Evolutionary conservation across 2,888 invertebrate species (phyloP).

Genomic region (Drosophila parthenogenetica): DNA sequence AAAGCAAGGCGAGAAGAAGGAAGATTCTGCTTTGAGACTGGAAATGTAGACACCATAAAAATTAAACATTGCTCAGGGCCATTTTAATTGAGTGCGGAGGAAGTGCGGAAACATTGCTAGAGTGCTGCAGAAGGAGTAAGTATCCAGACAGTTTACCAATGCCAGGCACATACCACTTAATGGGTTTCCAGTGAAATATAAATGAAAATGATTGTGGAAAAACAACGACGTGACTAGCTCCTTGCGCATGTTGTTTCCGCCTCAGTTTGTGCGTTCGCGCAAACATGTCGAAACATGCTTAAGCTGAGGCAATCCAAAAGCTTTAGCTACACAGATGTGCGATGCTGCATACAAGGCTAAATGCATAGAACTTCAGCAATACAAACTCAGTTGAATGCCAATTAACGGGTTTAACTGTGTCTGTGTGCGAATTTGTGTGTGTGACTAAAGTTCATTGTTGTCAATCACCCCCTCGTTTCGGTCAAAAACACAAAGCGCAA

Average conservation of each 20-base stretch:
- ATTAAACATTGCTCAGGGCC: constrained; percentile 36
- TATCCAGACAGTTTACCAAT: constrained; percentile 47
- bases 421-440: constrained; percentile 18
- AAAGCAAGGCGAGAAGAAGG: constrained; percentile 28
- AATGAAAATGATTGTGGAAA: constrained; percentile 7
- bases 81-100: constrained; percentile 63
- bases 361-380: constrained; percentile 10
- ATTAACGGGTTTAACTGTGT: constrained; percentile 65
- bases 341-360: background rate
- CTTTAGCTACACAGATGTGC: background rate
- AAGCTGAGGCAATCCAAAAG: background rate
- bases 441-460: constrained; percentile 40
- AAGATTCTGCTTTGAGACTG: constrained; percentile 34
- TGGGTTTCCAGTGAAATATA: constrained; percentile 44
- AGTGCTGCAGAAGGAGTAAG: constrained; percentile 29
- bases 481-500: background rate
- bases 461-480: constrained; percentile 34
- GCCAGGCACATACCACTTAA: constrained; percentile 61
- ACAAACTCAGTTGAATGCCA: constrained; percentile 56
- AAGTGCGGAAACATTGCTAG: constrained; percentile 48
- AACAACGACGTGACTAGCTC: constrained; percentile 34
- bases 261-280: background rate
- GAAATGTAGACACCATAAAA: constrained; percentile 35
- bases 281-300: background rate
- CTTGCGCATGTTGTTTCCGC: constrained; percentile 48